Evolutionary conservation across 2,888 invertebrate genomes (phyloP).

Genomic region (Synanthedon vespiformis): DNA sequence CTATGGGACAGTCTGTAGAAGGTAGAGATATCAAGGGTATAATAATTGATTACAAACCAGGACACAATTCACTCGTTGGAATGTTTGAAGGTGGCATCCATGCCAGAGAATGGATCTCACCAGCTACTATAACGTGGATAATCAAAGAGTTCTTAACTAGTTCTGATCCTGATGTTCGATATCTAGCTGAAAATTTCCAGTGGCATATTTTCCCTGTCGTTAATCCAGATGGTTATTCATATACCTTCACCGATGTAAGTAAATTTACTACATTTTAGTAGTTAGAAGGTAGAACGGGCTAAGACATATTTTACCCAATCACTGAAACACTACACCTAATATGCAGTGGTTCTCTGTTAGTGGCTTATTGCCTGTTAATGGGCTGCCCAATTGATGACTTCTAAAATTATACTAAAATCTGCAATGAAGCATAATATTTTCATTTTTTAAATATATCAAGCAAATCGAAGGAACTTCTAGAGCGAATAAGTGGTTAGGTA

Average conservation of each 20-base stretch:
- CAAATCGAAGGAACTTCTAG: too few relatives aligned
- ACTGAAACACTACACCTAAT: too few relatives aligned
- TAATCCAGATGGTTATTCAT: conserved; percentile 81
- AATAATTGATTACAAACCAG: conserved; percentile 42
- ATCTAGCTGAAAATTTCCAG: conserved; percentile 74
- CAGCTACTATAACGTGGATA: conserved; percentile 74
- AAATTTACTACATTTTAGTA: background rate
- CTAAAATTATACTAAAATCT: too few relatives aligned
- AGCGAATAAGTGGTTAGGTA: too few relatives aligned
- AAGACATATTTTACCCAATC: too few relatives aligned
- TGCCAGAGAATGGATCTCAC: conserved; percentile 80
- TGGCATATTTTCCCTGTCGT: conserved; percentile 82
- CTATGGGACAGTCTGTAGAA: conserved; percentile 72
- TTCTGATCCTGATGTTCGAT: conserved; percentile 54
- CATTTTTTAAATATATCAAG: too few relatives aligned
- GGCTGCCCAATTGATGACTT: too few relatives aligned
- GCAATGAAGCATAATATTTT: too few relatives aligned
- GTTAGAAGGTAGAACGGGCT: too few relatives aligned
- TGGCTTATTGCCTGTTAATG: too few relatives aligned
- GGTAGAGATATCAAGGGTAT: conserved; percentile 72
- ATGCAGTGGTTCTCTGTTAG: too few relatives aligned
- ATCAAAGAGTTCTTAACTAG: conserved; percentile 76
- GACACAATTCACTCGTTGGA: conserved; percentile 46
- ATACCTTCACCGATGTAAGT: conserved; percentile 72
- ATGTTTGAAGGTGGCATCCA: conserved; percentile 75